Evolutionary conservation across 2,888 invertebrate genomes (phyloP), one percentile per base, ranked within the genome.

Genomic region (Synanthedon vespiformis): DNA sequence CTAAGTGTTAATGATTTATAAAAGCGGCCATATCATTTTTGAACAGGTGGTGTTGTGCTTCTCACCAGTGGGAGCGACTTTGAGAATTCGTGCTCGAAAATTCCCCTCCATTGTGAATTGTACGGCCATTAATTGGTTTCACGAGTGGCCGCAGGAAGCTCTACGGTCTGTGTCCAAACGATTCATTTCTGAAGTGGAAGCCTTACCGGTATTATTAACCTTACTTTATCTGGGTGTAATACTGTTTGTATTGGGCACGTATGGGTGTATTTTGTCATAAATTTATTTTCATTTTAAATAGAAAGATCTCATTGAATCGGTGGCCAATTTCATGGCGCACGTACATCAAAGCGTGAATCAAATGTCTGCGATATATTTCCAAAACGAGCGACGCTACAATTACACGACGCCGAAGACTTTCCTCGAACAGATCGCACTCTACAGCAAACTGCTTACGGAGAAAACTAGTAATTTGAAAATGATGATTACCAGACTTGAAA

Each of bases 381-480:
- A 90, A 60, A 97, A 96, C 70, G 97, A 98, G 64, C 92, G 92
- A 47, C 90, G 97, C 4, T 96, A 96, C 80, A 98, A 98, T 77
- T 98, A 98, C 77, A 98, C 98, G 0, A 98, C 98, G 0, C 98
- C 98, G 0, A 98, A 98, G 84, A 95, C 96, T 0, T 98, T 97
- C 82, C 82, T 98, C 50, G 98, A 98, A 72, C 95, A 96, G 71
- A 97, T 98, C 55, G 91, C 93, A 11, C 85, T 98, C 4, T 98
- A 92, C 68, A 85, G 90, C 0, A 94, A 94, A 68, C 77, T 95
- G 5, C 73, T 95, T 22, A 89, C 77, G 16, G 91, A 91, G 58
- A 94, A 93, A 70, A 90, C 90, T 0, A 76, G 72, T 6, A 92
- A 94, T 53, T 89, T 96, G 49, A 89, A 90, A 60, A 90, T 92